Percentiles rank a stretch among this genome's conserved stretches.
Evolutionary conservation across 2,888 invertebrate species (phyloP).

Genomic region (Synergus gifuensis): DNA sequence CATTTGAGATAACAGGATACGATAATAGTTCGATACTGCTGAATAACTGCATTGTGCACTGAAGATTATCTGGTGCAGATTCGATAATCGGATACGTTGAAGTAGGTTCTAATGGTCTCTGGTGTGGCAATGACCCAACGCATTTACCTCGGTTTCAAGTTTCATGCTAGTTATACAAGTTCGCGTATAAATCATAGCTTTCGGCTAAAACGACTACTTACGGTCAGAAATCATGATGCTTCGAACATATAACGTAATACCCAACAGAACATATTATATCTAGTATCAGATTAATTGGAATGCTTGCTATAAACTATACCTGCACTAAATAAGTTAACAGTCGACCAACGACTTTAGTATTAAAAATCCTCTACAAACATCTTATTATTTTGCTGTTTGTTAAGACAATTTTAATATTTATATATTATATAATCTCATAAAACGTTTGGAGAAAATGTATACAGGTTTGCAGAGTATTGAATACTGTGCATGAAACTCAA

Average conservation of each 20-base stretch:
- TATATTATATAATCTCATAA: no score
- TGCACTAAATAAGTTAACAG: background rate
- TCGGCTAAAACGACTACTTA: background rate
- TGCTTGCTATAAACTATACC: background rate
- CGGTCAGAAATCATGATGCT: background rate
- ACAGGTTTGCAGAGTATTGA: background rate
- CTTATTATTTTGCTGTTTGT: no score
- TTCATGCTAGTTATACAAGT: background rate
- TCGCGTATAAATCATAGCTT: background rate
- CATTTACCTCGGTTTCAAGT: conserved; percentile 19
- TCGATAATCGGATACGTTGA: conserved; percentile 19
- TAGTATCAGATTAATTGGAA: background rate
- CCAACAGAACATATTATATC: background rate
- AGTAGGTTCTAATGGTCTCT: conserved; percentile 9
- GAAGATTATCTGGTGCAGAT: conserved; percentile 20
- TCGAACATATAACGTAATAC: background rate
- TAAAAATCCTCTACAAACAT: no score
- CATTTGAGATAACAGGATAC: background rate
- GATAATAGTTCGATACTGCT: conserved; percentile 1
- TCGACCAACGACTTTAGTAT: no score
- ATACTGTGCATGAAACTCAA: no score
- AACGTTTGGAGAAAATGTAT: no score
- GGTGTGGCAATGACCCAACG: conserved; percentile 11
- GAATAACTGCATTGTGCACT: conserved; percentile 18
- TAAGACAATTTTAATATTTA: no score